Conservation (phyloP, 2,888 invertebrate genomes). For the Machimus rusticus region DNA sequence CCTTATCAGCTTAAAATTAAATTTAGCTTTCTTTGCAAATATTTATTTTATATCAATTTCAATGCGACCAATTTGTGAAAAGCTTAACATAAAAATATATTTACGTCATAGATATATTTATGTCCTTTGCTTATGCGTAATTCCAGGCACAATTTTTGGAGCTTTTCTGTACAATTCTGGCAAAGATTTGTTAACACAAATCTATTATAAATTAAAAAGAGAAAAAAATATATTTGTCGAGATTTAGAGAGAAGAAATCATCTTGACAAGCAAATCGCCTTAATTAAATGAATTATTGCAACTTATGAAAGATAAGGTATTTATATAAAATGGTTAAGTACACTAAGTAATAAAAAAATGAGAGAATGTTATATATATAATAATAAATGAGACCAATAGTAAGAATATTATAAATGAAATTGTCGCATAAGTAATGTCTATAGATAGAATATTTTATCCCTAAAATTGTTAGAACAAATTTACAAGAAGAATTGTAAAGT, state of each 20-base stretch:
- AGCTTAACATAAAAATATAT: not conserved
- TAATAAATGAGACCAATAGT: constrained; percentile 25
- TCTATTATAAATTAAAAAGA: not conserved
- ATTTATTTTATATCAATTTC: not conserved
- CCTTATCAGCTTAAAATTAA: not conserved
- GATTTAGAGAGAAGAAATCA: not conserved
- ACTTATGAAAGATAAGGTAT: constrained; percentile 26
- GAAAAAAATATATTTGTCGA: constrained; percentile 9
- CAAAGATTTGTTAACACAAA: not conserved
- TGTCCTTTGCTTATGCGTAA: not conserved
- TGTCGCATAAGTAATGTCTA: not conserved
- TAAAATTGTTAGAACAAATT: constrained; percentile 21
- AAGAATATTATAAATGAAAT: not conserved
- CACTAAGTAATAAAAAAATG: constrained; percentile 6
- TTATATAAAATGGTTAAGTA: constrained; percentile 36
- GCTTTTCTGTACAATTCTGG: constrained; percentile 1
- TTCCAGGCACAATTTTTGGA: not conserved
- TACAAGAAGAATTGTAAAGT: constrained; percentile 4
- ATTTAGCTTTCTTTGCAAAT: not conserved
- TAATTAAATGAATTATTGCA: constrained; percentile 14
- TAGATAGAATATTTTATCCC: constrained; percentile 7
- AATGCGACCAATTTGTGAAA: constrained; percentile 23
- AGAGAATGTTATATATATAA: not conserved
- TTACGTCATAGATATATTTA: not conserved
- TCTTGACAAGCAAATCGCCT: constrained; percentile 19